Conservation (phyloP, 2,888 invertebrate species). For the Morpho achilles region DNA sequence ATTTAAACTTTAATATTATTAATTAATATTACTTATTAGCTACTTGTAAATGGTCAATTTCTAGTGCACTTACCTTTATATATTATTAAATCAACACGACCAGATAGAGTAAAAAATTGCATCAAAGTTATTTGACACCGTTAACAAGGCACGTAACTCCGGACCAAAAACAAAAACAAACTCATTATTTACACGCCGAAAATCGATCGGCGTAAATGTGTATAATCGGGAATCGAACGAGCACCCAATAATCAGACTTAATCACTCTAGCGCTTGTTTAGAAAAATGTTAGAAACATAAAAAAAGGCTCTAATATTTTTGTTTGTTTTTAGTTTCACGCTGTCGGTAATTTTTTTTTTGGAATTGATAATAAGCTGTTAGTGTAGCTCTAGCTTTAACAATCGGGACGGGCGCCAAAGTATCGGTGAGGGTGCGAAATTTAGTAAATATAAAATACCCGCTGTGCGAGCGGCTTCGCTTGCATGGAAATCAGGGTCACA, state of each 20-base stretch:
- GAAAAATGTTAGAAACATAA: slow-evolving; percentile 20
- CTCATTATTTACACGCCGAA: slow-evolving; percentile 64
- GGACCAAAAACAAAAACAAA: slow-evolving; percentile 42
- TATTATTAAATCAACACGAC: no score
- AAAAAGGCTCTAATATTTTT: slow-evolving; percentile 5
- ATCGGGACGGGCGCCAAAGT: background rate
- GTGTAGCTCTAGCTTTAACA: no score
- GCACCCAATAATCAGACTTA: slow-evolving; percentile 68
- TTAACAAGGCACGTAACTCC: slow-evolving; percentile 6
- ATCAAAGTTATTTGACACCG: slow-evolving; percentile 37
- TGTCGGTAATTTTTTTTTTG: background rate
- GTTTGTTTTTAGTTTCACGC: slow-evolving; percentile 13
- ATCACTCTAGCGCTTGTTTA: slow-evolving; percentile 45
- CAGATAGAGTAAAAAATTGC: slow-evolving; percentile 44
- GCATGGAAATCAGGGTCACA: no score
- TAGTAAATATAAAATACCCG: no score
- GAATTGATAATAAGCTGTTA: no score
- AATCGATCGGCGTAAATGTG: slow-evolving; percentile 59
- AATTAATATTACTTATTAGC: no score
- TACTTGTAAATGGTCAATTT: no score
- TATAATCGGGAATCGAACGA: slow-evolving; percentile 68
- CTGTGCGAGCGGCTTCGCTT: no score
- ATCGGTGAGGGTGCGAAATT: no score
- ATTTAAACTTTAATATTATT: no score
- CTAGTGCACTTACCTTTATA: no score